Evolutionary conservation across 2,888 invertebrate genomes (phyloP).

Genomic region (Diarsia mendica): DNA sequence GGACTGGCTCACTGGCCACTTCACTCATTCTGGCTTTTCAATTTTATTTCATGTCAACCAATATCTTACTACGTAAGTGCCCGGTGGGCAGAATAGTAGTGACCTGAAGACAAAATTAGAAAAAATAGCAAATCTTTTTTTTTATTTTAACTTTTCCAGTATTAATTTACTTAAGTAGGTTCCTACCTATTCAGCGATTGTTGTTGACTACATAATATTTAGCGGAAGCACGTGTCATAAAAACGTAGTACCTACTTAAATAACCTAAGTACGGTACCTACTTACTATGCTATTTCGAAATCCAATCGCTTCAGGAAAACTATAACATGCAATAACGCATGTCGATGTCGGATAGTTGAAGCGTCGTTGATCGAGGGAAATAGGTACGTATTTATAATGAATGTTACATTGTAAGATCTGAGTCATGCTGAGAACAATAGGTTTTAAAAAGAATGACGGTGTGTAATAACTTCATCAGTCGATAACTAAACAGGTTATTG

Average conservation of each 20-base stretch:
- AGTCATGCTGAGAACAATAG: constrained; percentile 57
- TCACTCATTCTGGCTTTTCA: constrained; percentile 9
- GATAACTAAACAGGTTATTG: constrained; percentile 41
- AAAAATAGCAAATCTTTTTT: not conserved
- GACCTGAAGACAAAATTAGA: not conserved
- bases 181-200: not conserved
- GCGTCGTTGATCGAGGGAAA: constrained; percentile 8
- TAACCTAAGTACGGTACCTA: not conserved
- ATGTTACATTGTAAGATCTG: constrained; percentile 36
- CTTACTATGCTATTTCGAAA: constrained; percentile 18
- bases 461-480: constrained; percentile 38
- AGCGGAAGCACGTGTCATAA: constrained; percentile 5
- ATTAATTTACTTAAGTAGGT: not conserved
- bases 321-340: constrained; percentile 20
- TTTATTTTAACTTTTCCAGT: not conserved
- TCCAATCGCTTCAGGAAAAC: constrained; percentile 14
- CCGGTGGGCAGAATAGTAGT: not conserved
- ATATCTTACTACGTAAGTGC: not conserved
- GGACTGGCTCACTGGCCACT: not conserved
- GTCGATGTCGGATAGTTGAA: constrained; percentile 18
- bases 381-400: constrained; percentile 6
- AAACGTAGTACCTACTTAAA: not conserved
- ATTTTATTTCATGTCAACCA: constrained; percentile 5
- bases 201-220: constrained; percentile 4
- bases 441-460: constrained; percentile 46